phyloP scores from a whole-genome alignment of 2,113 vertebrate species.

The Piprites chloris region DNA sequence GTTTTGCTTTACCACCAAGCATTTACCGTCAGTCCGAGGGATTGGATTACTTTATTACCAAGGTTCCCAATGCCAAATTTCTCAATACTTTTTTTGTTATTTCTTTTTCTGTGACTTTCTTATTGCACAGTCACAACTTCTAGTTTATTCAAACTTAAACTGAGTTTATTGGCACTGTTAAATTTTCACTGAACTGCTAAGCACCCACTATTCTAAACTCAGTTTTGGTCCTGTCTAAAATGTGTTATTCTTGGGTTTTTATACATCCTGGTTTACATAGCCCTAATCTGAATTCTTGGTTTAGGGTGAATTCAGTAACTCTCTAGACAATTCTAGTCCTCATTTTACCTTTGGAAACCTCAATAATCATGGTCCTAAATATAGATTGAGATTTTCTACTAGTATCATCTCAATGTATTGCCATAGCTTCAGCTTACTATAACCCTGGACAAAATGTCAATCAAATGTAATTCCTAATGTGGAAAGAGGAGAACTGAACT shows the following conservation, averaged over 20 bases:
- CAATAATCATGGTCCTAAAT: neutral
- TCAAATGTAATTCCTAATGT: neutral
- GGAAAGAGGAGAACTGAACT: neutral
- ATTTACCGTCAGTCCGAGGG: neutral
- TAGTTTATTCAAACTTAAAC: neutral
- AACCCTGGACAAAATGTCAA: neutral
- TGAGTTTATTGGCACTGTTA: neutral
- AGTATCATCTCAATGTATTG: neutral
- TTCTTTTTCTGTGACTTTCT: neutral
- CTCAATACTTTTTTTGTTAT: neutral
- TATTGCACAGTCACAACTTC: neutral
- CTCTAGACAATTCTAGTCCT: neutral
- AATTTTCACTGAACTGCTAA: neutral
- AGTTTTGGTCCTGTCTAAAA: neutral
- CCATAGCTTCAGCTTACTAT: neutral
- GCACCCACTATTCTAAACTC: neutral
- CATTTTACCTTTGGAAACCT: neutral
- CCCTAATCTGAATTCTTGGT: neutral
- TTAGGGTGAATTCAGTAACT: neutral
- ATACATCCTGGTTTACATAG: neutral
- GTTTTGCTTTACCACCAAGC: neutral
- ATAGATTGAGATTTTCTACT: neutral
- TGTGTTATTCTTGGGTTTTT: neutral
- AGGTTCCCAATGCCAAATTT: neutral
- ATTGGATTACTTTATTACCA: neutral